Base-by-base conservation (phyloP, 2,797 vertebrate genomes). In the Fratercula arctica region DNA sequence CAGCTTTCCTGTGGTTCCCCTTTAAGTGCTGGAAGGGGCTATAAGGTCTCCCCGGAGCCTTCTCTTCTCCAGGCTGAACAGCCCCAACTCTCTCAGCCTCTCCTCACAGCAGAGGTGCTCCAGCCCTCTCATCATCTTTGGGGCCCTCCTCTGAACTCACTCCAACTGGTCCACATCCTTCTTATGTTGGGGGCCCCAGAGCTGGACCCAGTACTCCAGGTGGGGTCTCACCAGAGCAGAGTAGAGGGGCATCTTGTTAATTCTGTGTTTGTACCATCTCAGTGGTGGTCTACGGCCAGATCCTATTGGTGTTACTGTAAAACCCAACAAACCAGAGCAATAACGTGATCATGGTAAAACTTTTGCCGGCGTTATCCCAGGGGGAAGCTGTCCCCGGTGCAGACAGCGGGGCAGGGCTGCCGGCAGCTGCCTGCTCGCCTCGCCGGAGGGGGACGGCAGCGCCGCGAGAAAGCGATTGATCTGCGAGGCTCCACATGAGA, bases 401-500 rank as follows among this genome's bases (percentile, higher is more conserved):
- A 39, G 79, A 73, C 53, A 74, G 59, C 0, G 1, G 73, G 28
- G 50, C 74, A 89, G n/a, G 53, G 54, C 61, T 80, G 54, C 13
- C 3, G 2, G 46, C 75, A 87, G 60, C 68, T 67, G 57, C 77
- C 41, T 43, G 54, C 53, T 93, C 43, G 2, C 46, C 57, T 37
- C 2, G 8, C 70, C 35, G 26, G 35, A 85, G 79, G 37, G 31
- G 37, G 20, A 91, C 2, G 3, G 77, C 57, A 73, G 70, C 0
- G 4, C 28, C 14, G 29, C 0, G 2, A 88, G 89, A 57, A 57
- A 83, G 57, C 1, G 5, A 92, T 74, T 76, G 89, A 72, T 89
- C 74, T 68, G 59, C 0, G 0, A 53, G 51, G 60, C 70, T 96
- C 33, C 3, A 64, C 14, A 14, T 0, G 0, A 88, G 76, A 89